Evolutionary conservation across 2,888 invertebrate species (phyloP).

Genomic region (Ornithoptera alexandrae): DNA sequence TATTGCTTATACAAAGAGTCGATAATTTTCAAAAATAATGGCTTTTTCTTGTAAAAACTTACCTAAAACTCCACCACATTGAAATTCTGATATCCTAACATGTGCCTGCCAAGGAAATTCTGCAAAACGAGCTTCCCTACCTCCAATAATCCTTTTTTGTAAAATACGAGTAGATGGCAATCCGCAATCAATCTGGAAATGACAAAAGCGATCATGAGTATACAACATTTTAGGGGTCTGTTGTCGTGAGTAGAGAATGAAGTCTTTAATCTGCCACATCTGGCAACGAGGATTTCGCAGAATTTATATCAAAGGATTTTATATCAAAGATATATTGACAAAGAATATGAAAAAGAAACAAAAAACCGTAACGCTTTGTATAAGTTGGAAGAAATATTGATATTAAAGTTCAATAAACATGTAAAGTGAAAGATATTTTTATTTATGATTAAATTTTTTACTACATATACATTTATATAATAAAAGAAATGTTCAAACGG

Average conservation of each 20-base stretch:
- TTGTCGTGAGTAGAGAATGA: too few relatives aligned
- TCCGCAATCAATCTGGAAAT: constrained; percentile 82
- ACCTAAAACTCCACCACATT: constrained; percentile 90
- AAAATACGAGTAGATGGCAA: constrained; percentile 80
- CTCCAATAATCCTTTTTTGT: constrained; percentile 90
- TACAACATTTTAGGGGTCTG: neutral
- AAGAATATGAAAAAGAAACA: neutral
- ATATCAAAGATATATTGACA: neutral
- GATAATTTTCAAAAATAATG: neutral
- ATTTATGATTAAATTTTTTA: too few relatives aligned
- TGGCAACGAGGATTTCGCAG: too few relatives aligned
- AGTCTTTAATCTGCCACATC: too few relatives aligned
- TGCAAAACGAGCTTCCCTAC: constrained; percentile 86
- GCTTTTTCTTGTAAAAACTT: constrained; percentile 20
- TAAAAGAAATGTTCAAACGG: too few relatives aligned
- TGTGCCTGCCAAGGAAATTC: constrained; percentile 94
- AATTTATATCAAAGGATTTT: too few relatives aligned
- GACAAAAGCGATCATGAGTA: neutral
- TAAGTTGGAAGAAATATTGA: neutral
- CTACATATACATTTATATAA: too few relatives aligned
- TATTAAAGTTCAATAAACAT: neutral
- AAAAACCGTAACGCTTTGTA: neutral
- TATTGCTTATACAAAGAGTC: neutral
- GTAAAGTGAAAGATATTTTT: too few relatives aligned
- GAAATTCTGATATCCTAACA: constrained; percentile 89